phyloP scores from a whole-genome alignment of 2,888 invertebrate genomes.

The Drosophila silvestris region DNA sequence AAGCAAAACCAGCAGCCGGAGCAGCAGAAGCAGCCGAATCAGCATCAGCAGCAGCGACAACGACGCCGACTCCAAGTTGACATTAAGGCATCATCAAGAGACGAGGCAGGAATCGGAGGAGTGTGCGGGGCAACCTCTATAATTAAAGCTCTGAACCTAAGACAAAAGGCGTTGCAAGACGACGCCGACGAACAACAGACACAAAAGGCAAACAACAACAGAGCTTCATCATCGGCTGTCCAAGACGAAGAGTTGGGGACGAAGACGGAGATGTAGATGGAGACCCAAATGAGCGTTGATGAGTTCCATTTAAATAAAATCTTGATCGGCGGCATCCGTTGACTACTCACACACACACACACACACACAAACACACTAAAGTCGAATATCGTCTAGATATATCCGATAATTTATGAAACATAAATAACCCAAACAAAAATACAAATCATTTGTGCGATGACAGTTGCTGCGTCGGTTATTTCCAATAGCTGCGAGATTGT shows the following conservation, averaged over 20 bases:
- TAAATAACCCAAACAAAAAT: constrained; percentile 83
- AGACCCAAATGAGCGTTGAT: constrained; percentile 78
- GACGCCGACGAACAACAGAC: constrained; percentile 42
- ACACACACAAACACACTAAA: constrained; percentile 29
- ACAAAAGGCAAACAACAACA: constrained; percentile 55
- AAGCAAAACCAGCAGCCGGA: constrained; percentile 38
- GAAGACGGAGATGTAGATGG: constrained; percentile 29
- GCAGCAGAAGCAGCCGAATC: constrained; percentile 16
- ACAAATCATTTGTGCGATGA: constrained; percentile 85
- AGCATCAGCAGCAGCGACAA: constrained; percentile 1
- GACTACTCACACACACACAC: constrained; percentile 41
- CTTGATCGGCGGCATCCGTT: constrained; percentile 73
- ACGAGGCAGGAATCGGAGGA: constrained; percentile 1
- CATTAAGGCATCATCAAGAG: constrained; percentile 60
- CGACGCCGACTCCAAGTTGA: constrained; percentile 52
- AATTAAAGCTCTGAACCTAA: constrained; percentile 72
- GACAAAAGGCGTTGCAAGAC: constrained; percentile 54
- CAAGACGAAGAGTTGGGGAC: constrained; percentile 16
- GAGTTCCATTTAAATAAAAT: constrained; percentile 82
- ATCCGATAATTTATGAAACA: constrained; percentile 85
- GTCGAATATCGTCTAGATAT: constrained; percentile 60
- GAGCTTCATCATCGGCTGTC: constrained; percentile 69
- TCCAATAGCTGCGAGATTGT: constrained; percentile 39
- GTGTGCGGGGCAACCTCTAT: constrained; percentile 65
- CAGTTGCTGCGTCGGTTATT: constrained; percentile 76